These are phyloP conservation scores for Lanius ludovicianus DNA, from an alignment of 2,113 vertebrate species.

Conservation along the genomic window DNA sequence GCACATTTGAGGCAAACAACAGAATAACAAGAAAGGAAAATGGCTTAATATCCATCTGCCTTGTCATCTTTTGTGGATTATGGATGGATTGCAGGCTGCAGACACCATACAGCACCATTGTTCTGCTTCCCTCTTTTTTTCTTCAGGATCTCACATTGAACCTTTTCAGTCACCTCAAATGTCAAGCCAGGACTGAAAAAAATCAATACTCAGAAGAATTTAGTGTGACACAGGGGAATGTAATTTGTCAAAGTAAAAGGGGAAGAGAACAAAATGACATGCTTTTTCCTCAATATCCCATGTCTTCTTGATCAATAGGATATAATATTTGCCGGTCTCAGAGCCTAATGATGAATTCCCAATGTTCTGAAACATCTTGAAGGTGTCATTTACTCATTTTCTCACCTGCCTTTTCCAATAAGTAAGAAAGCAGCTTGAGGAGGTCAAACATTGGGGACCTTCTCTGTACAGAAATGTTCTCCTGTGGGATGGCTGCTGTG, in stretches of 20 bases:
- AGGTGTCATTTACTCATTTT: neutral
- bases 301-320: neutral
- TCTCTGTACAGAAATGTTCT: neutral
- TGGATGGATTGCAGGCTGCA: neutral
- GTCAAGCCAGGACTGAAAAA: constrained; percentile 14
- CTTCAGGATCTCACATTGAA: neutral
- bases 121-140: neutral
- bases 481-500: neutral
- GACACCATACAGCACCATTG: neutral
- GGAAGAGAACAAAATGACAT: neutral
- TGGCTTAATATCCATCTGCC: neutral
- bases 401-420: constrained; percentile 29
- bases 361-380: neutral
- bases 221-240: neutral
- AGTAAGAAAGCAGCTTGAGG: neutral
- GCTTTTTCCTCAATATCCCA: neutral
- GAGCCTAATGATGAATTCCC: neutral
- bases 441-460: neutral
- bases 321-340: neutral
- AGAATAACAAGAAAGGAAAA: neutral
- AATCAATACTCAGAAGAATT: constrained; percentile 48
- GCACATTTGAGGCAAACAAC: neutral
- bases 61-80: neutral
- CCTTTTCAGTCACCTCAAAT: constrained; percentile 44
- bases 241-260: constrained; percentile 33